These are phyloP conservation scores for Habroteleia sp. DNA, from an alignment of 2,888 invertebrate species.

Conservation along the genomic window DNA sequence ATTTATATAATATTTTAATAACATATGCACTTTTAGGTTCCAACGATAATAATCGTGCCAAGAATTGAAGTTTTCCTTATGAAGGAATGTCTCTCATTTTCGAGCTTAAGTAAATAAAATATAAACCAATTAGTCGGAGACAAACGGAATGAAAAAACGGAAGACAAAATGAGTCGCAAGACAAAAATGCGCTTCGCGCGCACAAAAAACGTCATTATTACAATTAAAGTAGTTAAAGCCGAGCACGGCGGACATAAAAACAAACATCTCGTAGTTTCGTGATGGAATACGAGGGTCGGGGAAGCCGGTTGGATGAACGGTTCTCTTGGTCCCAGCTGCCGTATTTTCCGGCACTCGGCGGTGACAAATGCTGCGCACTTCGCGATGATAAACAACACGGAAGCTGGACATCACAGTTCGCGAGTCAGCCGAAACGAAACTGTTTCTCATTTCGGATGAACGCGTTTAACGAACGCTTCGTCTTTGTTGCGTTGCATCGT, in stretches of 20 bases:
- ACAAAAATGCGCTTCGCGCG: conserved; percentile 13
- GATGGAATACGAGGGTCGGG: neutral
- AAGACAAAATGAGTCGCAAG: conserved; percentile 27
- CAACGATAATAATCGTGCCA: too few species aligned
- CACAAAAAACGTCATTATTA: conserved; percentile 40
- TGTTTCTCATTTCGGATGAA: conserved; percentile 65
- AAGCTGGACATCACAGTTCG: conserved; percentile 58
- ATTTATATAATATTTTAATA: too few species aligned
- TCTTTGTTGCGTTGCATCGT: conserved; percentile 39
- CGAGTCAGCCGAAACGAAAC: conserved; percentile 60
- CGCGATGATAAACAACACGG: conserved; percentile 64
- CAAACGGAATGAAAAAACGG: conserved; percentile 32
- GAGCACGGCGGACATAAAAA: conserved; percentile 13
- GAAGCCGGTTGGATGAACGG: too few species aligned
- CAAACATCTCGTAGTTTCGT: conserved; percentile 24
- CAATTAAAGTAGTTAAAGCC: conserved; percentile 49
- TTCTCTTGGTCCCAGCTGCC: conserved; percentile 53
- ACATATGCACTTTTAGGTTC: too few species aligned
- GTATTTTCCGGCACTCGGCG: conserved; percentile 52
- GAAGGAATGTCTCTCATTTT: neutral
- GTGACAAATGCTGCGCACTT: conserved; percentile 59
- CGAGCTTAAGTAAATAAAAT: conserved; percentile 23
- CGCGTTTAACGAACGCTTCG: conserved; percentile 55
- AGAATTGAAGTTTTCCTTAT: too few species aligned
- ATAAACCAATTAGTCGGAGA: conserved; percentile 32